A percentile compares a stretch with the other conserved stretches of the same genome.
Evolutionary conservation across 2,888 invertebrate genomes (phyloP).

Genomic region (Heliconius aoede): DNA sequence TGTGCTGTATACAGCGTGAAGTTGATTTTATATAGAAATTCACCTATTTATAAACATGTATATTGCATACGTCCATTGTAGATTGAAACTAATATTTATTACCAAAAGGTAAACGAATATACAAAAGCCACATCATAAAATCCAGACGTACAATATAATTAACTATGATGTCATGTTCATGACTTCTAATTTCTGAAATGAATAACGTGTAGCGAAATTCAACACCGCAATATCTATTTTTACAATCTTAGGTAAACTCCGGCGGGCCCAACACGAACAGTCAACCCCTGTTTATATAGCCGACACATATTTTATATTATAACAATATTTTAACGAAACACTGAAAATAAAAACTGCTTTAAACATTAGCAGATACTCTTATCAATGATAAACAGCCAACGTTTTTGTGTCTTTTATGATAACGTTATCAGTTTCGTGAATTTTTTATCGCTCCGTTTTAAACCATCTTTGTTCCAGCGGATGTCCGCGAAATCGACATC

Average conservation of each 20-base stretch:
- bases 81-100: not conserved
- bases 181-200: not conserved
- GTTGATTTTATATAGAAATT: too few relatives aligned
- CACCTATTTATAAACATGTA: not conserved
- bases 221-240: not conserved
- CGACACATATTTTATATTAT: not conserved
- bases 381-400: constrained; percentile 18
- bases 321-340: not conserved
- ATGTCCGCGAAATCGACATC: constrained; percentile 26
- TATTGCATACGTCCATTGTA: not conserved
- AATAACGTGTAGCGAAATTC: not conserved
- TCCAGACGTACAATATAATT: constrained; percentile 2
- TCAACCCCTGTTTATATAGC: not conserved
- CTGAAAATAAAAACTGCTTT: not conserved
- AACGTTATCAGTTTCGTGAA: constrained; percentile 13
- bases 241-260: not conserved
- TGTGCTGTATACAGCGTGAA: too few relatives aligned
- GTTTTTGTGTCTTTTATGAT: constrained; percentile 12
- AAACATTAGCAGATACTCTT: constrained; percentile 5
- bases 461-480: constrained; percentile 15
- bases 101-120: not conserved
- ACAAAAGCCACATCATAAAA: not conserved
- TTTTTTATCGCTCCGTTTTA: not conserved
- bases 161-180: constrained; percentile 2
- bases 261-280: not conserved